A percentile compares a stretch with the other conserved stretches of the same genome.
phyloP scores from a whole-genome alignment of 2,888 invertebrate genomes.

The Ceramica pisi region DNA sequence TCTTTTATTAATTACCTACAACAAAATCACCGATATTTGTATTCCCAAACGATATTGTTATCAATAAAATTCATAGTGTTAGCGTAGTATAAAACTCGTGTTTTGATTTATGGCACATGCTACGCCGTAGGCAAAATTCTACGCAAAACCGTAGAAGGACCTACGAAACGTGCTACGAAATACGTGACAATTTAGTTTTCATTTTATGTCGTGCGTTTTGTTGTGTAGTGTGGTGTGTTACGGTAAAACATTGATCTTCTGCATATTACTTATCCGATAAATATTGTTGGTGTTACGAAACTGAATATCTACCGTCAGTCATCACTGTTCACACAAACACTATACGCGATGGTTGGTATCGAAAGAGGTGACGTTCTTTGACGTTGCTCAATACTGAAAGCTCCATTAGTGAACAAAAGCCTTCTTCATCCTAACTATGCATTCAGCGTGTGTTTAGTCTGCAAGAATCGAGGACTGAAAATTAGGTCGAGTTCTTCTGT shows the following conservation, averaged over 20 bases:
- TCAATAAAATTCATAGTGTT: neutral
- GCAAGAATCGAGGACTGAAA: conserved; percentile 19
- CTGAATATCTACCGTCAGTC: neutral
- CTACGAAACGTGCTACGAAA: conserved; percentile 25
- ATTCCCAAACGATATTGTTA: neutral
- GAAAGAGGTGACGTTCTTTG: neutral
- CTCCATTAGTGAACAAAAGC: conserved; percentile 34
- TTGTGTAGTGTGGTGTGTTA: neutral
- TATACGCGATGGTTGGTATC: neutral
- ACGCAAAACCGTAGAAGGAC: conserved; percentile 29
- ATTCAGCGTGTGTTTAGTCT: conserved; percentile 35
- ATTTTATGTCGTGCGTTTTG: neutral
- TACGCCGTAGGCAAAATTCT: conserved; percentile 35
- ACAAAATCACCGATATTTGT: too few species aligned
- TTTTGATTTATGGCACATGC: neutral
- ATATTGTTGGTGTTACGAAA: neutral
- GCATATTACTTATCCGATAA: too few species aligned
- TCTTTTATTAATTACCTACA: neutral
- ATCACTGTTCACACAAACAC: conserved; percentile 9
- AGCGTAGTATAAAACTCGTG: neutral
- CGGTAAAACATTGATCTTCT: neutral
- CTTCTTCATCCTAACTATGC: neutral
- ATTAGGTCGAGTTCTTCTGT: conserved; percentile 31
- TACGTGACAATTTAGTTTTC: neutral
- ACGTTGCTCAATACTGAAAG: conserved; percentile 6